Base-by-base conservation (phyloP, 2,888 invertebrate genomes). In the Drosophila mercatorum region DNA sequence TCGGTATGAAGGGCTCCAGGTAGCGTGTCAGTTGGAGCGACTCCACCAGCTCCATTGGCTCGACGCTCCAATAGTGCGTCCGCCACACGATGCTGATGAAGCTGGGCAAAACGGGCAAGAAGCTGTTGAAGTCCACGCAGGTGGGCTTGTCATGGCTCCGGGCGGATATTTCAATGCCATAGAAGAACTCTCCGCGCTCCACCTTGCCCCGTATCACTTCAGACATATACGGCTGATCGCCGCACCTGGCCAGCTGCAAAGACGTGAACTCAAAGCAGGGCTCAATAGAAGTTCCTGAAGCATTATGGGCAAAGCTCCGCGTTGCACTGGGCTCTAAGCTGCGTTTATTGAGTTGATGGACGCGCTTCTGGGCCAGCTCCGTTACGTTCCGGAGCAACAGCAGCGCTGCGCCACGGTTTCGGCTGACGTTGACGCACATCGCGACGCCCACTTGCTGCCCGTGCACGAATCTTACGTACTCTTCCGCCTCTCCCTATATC, bases 1-100 rank as follows among this genome's bases (percentile, higher is more conserved):
- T 89, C 2, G 88, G 81, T 2, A 84, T 80, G 8, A 68, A 77
- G 0, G 72, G 49, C 11, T 77, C 66, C 31, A 92, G 58, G 26
- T 78, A 59, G 8, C 38, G 66, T 2, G 82, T 81, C 59, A 89
- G 58, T n/a, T 79, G 78, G n/a, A 92, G 51, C 2, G 88, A 49
- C 2, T 86, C 83, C 38, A 90, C 85, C n/a, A 80, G 68, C 2
- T 46, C 51, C 1, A 92, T 53, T 14, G 81, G 80, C 5, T 80
- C 57, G 2, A 78, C 53, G 2, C 71, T 51, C 67, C 80, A 81
- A 70, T 91, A 91, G 0, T 68, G 60, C 0, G 67, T 31, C 49
- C 91, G 61, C 92, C 92, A 92, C 0, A 91, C 85, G 11, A 92
- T 62, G 22, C 92, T 92, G 0, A 91, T 88, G 55, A 92, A 92